phyloP scores from a whole-genome alignment of 2,797 vertebrate genomes.

The Syngnathus rostellatus region DNA sequence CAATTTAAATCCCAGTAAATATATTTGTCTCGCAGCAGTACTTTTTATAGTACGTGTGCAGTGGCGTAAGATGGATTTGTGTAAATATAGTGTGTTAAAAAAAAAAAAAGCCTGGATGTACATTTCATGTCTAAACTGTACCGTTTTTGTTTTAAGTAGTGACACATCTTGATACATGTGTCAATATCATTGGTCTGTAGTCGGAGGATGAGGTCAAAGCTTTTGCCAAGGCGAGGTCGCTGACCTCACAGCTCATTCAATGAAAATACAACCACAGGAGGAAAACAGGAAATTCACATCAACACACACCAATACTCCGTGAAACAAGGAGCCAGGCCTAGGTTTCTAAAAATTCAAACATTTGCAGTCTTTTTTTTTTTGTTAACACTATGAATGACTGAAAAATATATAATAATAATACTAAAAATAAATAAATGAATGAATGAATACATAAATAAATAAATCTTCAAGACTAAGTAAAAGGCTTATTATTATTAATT shows the following conservation, averaged over 20 bases:
- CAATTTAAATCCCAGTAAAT: constrained; percentile 47
- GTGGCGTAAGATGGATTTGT: not conserved
- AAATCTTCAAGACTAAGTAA: too few species aligned
- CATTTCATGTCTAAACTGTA: constrained; percentile 7
- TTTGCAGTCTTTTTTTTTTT: not conserved
- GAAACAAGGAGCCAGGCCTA: not conserved
- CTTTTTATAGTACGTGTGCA: constrained; percentile 11
- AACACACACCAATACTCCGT: not conserved
- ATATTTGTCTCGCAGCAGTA: constrained; percentile 28
- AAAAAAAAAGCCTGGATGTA: not conserved
- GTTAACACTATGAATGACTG: too few species aligned
- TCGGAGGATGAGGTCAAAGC: constrained; percentile 47
- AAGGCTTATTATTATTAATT: too few species aligned
- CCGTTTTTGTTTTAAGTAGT: constrained; percentile 26
- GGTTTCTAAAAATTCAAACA: not conserved
- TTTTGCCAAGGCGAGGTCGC: constrained; percentile 44
- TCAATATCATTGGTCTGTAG: constrained; percentile 35
- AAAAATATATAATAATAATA: too few species aligned
- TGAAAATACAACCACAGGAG: constrained; percentile 24
- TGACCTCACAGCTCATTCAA: constrained; percentile 37
- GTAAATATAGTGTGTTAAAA: not conserved
- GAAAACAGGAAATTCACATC: constrained; percentile 10
- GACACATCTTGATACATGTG: constrained; percentile 31
- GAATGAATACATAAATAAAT: too few species aligned
- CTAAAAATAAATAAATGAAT: too few species aligned